These are phyloP conservation scores for Mermis nigrescens DNA, from an alignment of 2,888 invertebrate species.

Conservation along the genomic window DNA sequence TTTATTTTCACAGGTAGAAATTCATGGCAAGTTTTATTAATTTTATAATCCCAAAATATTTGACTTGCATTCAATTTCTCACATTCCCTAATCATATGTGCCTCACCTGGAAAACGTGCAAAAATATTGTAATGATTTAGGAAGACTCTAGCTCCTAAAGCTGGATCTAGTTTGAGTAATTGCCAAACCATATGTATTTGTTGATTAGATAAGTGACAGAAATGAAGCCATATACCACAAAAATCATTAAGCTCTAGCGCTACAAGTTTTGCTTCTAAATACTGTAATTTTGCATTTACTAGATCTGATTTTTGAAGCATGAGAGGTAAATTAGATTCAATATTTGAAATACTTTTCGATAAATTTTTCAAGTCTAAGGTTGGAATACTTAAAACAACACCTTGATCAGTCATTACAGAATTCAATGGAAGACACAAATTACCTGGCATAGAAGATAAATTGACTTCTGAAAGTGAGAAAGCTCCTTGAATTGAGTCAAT, in stretches of 20 bases:
- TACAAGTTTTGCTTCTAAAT: background rate
- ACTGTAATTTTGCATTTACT: constrained; percentile 5
- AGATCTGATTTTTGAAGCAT: constrained; percentile 5
- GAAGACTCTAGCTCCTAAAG: constrained; percentile 4
- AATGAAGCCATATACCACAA: background rate
- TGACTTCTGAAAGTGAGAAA: background rate
- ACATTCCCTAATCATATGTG: constrained; percentile 5
- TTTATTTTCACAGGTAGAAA: background rate
- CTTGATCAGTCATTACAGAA: background rate
- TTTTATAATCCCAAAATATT: constrained; percentile 6
- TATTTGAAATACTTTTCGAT: no score
- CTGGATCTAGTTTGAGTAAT: constrained; percentile 1
- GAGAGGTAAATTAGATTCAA: no score
- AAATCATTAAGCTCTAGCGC: background rate
- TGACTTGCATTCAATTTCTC: background rate
- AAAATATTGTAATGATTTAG: constrained; percentile 1
- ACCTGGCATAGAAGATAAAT: background rate
- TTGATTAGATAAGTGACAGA: background rate
- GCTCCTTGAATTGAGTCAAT: background rate
- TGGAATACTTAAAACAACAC: background rate
- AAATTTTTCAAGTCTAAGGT: background rate
- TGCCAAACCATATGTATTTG: constrained; percentile 1
- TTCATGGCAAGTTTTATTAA: constrained; percentile 7
- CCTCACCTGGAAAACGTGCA: constrained; percentile 7
- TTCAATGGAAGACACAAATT: background rate